Evolutionary conservation across 2,888 invertebrate species (phyloP), one percentile per base, ranked within the genome.

Genomic region (Oegoconia quadripuncta): DNA sequence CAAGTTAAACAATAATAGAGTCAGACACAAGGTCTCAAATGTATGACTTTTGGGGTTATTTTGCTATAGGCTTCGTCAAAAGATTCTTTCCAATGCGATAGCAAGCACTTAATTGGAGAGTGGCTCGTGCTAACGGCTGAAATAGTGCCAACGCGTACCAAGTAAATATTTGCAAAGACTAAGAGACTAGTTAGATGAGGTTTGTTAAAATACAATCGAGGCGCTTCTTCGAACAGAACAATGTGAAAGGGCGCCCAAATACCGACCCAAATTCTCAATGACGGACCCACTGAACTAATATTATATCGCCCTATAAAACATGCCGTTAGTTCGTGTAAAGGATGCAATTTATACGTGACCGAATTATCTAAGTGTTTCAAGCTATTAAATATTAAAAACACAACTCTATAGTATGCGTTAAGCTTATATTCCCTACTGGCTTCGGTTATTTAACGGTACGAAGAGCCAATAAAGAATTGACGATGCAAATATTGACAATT

Each of bases 271-370:
- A 68, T 53, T 50, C 47, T 48, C 43, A 44, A 46, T 37, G 31
- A 42, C 33, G 53, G 56, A 46, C 64, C 57, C 48, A 55, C 45
- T 54, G 46, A 59, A 55, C 55, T 52, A 50, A 59, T 51, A 64
- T 39, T 49, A 59, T 34, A 30, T 50, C 55, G 50, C 55, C 57
- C 62, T 52, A 70, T 71, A 62, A 66, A 63, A 31, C 44, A 48
- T 59, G 52, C 78, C 78, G 77, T 77, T 78, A 76, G 37, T 70
- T 68, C 65, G 51, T 58, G 71, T 67, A 65, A 71, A 77, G 74
- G 75, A 74, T 71, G 69, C 69, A 63, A 64, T 71, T 46, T 26
- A 50, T 58, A 72, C 77, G 77, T 78, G 77, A 75, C 52, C 50
- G 52, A 68, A 66, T 60, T 75, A 42, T 50, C 34, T 58, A 51